Conservation (phyloP, 1,140 invertebrate species). For the Hyles euphorbiae region DNA sequence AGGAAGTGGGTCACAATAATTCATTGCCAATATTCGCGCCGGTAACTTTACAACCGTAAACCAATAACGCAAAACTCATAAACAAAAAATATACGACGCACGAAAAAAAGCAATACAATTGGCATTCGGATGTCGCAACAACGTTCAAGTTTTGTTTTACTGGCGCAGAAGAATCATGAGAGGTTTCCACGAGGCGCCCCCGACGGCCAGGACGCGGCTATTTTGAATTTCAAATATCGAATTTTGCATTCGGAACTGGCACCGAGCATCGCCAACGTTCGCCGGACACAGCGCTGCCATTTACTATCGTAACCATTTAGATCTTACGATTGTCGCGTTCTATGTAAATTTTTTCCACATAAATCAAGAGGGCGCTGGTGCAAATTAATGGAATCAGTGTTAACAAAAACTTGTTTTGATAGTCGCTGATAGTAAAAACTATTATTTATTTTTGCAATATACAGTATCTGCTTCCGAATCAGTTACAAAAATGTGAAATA, state of each 20-base stretch:
- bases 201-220: slow-evolving; percentile 31
- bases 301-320: slow-evolving; percentile 22
- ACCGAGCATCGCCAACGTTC: slow-evolving; percentile 27
- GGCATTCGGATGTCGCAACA: slow-evolving; percentile 44
- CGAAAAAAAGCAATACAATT: slow-evolving; percentile 1
- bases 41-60: too few relatives aligned
- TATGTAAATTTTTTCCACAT: slow-evolving; percentile 20
- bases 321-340: slow-evolving; percentile 24
- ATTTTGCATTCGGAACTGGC: slow-evolving; percentile 64
- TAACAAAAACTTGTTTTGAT: too few relatives aligned
- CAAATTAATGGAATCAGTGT: slow-evolving; percentile 1
- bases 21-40: too few relatives aligned
- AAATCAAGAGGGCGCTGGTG: neutral
- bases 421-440: too few relatives aligned
- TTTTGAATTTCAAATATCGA: slow-evolving; percentile 71
- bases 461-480: too few relatives aligned
- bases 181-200: slow-evolving; percentile 34
- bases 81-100: too few relatives aligned
- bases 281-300: slow-evolving; percentile 22
- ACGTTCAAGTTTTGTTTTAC: slow-evolving; percentile 50
- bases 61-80: too few relatives aligned
- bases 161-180: slow-evolving; percentile 47
- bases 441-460: too few relatives aligned
- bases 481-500: too few relatives aligned
- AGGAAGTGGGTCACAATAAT: too few relatives aligned